Evolutionary conservation across 2,888 invertebrate species (phyloP), one percentile per base, ranked within the genome.

Genomic region (Ochropleura plecta): DNA sequence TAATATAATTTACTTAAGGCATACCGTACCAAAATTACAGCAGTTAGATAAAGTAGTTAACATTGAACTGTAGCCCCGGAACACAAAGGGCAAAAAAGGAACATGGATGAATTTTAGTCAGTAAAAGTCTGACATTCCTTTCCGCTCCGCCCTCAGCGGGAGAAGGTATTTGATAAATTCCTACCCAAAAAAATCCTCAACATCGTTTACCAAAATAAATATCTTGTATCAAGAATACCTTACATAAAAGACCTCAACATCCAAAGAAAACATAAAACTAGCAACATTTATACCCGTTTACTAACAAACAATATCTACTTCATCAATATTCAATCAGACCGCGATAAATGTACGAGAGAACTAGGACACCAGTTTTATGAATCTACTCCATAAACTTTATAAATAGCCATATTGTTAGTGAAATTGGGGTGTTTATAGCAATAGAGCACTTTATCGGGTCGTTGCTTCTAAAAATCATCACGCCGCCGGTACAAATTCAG

Each of bases 271-370:
- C 4, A 16, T 53, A 10, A 68, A 10, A 44, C 49, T 46, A 68
- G 1, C 30, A 53, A 30, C 40, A 9, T 20, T 49, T 51, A n/a
- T 18, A 70, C 18, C 2, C 4, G 0, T 42, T 9, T 6, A 71
- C 5, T 5, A 16, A 40, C 30, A 70, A 70, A 48, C 55, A 57
- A 40, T 20, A 57, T 70, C n/a, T 20, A n/a, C 55, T 70, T 48
- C 14, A 3, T 9, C 9, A 40, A 18, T 14, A 70, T 6, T 57
- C 9, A 48, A 57, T 48, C 48, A 42, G 5, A 59, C 14, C 10
- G 5, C 18, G 9, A 42, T 5, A 7, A 5, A 59, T 72, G 14
- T 7, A 3, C 12, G 5, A 42, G 18, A 18, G 49, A 71, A 71
- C 48, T 44, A 40, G 46, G 7, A 16, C 51, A 62, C 5, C 9